Percentiles rank a stretch among this genome's conserved stretches.
phyloP scores from a whole-genome alignment of 2,797 vertebrate species.

The Benthosema pterotum region DNA sequence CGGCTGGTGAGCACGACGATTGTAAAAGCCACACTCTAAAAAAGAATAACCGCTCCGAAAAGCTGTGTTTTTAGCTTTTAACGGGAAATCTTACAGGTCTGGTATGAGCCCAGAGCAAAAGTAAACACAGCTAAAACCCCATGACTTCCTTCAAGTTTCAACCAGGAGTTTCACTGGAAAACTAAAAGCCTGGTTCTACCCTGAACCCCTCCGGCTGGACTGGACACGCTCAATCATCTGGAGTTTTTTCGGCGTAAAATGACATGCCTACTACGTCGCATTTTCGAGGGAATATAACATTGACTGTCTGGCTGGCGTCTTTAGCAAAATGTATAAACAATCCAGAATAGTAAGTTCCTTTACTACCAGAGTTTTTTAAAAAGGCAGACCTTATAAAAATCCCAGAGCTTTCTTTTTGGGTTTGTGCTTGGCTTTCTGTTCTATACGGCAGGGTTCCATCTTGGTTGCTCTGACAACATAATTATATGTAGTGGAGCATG shows the following conservation, averaged over 20 bases:
- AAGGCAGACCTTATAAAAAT: constrained; percentile 49
- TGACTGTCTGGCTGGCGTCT: constrained; percentile 32
- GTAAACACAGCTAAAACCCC: constrained; percentile 69
- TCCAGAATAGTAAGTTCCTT: constrained; percentile 32
- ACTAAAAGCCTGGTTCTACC: constrained; percentile 34
- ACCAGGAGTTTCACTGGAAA: constrained; percentile 58
- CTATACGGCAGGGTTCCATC: constrained; percentile 59
- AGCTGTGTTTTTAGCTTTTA: constrained; percentile 66
- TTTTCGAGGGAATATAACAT: constrained; percentile 10
- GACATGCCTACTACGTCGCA: constrained; percentile 5
- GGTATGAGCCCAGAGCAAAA: constrained; percentile 46
- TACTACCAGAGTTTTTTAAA: constrained; percentile 32
- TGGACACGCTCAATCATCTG: not conserved
- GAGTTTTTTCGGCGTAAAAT: constrained; percentile 10
- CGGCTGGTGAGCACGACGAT: constrained; percentile 52
- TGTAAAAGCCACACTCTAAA: constrained; percentile 61
- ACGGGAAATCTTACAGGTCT: constrained; percentile 47
- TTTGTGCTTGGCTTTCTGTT: constrained; percentile 35
- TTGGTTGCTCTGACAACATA: constrained; percentile 78
- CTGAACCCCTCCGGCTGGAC: constrained; percentile 16
- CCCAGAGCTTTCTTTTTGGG: constrained; percentile 33
- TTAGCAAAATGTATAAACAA: constrained; percentile 25
- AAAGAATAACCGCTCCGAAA: constrained; percentile 67
- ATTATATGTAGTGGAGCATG: constrained; percentile 79
- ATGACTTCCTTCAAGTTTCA: constrained; percentile 68